These are phyloP conservation scores for Steatornis caripensis DNA, from an alignment of 2,113 vertebrate genomes.

Conservation along the genomic window DNA sequence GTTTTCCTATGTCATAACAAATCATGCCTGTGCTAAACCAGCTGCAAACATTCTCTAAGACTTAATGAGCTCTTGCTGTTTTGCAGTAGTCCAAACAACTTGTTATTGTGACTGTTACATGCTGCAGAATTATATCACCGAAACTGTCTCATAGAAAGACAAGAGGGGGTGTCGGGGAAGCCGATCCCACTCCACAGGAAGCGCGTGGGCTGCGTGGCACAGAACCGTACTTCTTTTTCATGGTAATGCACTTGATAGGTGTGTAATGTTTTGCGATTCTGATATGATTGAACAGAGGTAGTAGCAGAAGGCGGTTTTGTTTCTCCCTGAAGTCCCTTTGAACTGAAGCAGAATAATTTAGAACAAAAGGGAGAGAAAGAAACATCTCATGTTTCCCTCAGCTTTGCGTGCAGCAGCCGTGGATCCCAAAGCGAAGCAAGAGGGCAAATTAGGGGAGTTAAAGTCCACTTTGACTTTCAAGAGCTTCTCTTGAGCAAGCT, in stretches of 20 bases:
- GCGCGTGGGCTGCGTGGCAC: neutral
- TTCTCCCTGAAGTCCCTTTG: neutral
- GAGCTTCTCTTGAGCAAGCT: neutral
- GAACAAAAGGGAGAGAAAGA: neutral
- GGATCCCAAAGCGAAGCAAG: neutral
- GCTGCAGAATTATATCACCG: constrained; percentile 38
- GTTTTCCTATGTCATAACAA: constrained; percentile 56
- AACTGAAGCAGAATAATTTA: neutral
- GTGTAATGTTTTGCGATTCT: neutral
- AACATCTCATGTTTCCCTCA: neutral
- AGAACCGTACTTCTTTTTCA: neutral
- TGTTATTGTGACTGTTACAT: constrained; percentile 36
- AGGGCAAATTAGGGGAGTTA: neutral
- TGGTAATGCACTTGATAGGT: neutral
- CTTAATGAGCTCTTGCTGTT: constrained; percentile 68
- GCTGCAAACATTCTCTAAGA: constrained; percentile 55
- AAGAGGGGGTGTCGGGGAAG: neutral
- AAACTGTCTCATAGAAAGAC: constrained; percentile 38
- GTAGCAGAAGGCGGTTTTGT: neutral
- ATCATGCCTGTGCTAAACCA: constrained; percentile 32
- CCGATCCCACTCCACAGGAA: neutral
- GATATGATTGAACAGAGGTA: neutral
- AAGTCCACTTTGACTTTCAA: neutral
- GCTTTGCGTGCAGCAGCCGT: neutral
- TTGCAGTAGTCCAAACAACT: constrained; percentile 46